These are phyloP conservation scores for Meteorus sp. DNA, from an alignment of 1,140 invertebrate species.

Conservation along the genomic window DNA sequence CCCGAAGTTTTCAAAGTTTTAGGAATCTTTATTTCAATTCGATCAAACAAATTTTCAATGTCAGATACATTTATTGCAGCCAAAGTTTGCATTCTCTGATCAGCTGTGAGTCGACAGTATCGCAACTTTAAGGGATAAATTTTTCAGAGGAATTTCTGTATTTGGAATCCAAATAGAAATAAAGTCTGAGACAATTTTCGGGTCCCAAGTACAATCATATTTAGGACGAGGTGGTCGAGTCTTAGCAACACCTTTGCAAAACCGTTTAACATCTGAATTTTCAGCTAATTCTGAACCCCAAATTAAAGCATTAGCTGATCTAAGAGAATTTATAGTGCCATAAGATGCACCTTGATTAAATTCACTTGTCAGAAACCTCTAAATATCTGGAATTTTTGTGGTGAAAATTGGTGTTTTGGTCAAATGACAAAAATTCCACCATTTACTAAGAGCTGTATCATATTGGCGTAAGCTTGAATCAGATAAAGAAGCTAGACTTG, in stretches of 20 bases:
- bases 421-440: slow-evolving; percentile 23
- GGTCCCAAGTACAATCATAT: slow-evolving; percentile 36
- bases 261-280: slow-evolving; percentile 28
- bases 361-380: slow-evolving; percentile 26
- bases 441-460: slow-evolving; percentile 13
- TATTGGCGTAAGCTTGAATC: slow-evolving; percentile 10
- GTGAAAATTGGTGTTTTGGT: slow-evolving; percentile 12
- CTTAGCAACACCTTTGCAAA: slow-evolving; percentile 35
- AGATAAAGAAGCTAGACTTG: slow-evolving; percentile 9
- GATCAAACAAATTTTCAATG: background rate
- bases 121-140: slow-evolving; percentile 14
- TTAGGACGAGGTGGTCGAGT: slow-evolving; percentile 29
- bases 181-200: slow-evolving; percentile 31
- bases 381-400: slow-evolving; percentile 7
- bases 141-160: slow-evolving; percentile 24
- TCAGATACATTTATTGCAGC: slow-evolving; percentile 14
- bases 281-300: slow-evolving; percentile 24
- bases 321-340: slow-evolving; percentile 30
- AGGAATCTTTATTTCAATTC: slow-evolving; percentile 23
- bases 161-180: slow-evolving; percentile 15
- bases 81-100: slow-evolving; percentile 14
- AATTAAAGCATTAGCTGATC: slow-evolving; percentile 33
- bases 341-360: slow-evolving; percentile 31
- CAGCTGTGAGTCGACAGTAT: slow-evolving; percentile 6
- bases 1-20: slow-evolving; percentile 18